Conservation (phyloP, 2,888 invertebrate species). For the Drosophila yooni region DNA sequence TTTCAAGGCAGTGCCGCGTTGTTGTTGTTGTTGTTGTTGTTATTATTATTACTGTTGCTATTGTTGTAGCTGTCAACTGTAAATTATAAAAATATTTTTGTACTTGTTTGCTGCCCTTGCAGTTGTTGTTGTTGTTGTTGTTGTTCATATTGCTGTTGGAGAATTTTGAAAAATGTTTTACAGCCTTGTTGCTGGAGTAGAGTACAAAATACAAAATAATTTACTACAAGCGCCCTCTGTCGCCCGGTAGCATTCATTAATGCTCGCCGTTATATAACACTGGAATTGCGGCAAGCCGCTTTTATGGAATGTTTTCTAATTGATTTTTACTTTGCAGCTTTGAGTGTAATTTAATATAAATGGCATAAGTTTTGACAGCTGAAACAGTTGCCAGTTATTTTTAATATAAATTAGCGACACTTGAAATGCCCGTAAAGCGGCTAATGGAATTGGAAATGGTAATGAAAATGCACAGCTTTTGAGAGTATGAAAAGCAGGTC, state of each 20-base stretch:
- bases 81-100: slow-evolving; percentile 78
- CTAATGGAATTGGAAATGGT: slow-evolving; percentile 41
- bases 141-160: slow-evolving; percentile 20
- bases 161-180: slow-evolving; percentile 45
- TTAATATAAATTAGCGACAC: slow-evolving; percentile 53
- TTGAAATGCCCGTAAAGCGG: slow-evolving; percentile 16
- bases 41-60: slow-evolving; percentile 24
- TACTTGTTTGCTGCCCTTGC: slow-evolving; percentile 34
- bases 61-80: slow-evolving; percentile 74
- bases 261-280: slow-evolving; percentile 13
- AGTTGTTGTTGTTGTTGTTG: slow-evolving; percentile 28
- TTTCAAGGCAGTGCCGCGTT: slow-evolving; percentile 23
- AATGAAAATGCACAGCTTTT: slow-evolving; percentile 31
- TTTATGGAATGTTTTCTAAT: slow-evolving; percentile 69
- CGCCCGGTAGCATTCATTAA: slow-evolving; percentile 40
- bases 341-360: slow-evolving; percentile 73
- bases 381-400: slow-evolving; percentile 59
- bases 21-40: slow-evolving; percentile 2
- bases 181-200: slow-evolving; percentile 1
- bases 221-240: slow-evolving; percentile 46
- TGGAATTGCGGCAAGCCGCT: slow-evolving; percentile 63
- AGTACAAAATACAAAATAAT: slow-evolving; percentile 54
- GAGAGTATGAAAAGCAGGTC: slow-evolving; percentile 1
- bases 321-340: slow-evolving; percentile 61
- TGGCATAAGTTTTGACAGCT: slow-evolving; percentile 76